A percentile compares a stretch with the other conserved stretches of the same genome.
These are phyloP conservation scores for Spodoptera litura DNA, from an alignment of 1,140 invertebrate species.

Conservation along the genomic window DNA sequence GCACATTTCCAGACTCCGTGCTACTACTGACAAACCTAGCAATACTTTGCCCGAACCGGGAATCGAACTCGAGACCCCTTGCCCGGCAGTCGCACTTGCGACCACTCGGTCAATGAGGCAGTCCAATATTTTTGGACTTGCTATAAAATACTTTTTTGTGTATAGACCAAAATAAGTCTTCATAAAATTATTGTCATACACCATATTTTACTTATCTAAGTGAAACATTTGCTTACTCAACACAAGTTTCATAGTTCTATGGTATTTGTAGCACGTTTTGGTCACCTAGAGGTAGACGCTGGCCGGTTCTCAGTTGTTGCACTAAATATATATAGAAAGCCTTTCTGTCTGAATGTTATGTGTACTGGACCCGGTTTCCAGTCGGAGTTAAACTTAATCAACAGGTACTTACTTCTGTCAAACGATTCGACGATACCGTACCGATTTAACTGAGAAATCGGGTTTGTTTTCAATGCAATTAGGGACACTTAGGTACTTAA, in stretches of 20 bases:
- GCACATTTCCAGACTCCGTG: too few species aligned
- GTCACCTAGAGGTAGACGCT: conserved; percentile 56
- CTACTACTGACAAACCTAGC: too few species aligned
- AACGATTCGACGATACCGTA: conserved; percentile 21
- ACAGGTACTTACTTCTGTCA: conserved; percentile 35
- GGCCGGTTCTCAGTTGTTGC: conserved; percentile 57
- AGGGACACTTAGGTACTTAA: neutral
- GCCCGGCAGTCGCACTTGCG: too few species aligned
- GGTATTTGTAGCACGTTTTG: conserved; percentile 51
- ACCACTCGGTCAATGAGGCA: too few species aligned
- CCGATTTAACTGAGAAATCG: neutral
- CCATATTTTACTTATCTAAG: too few species aligned
- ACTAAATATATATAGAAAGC: conserved; percentile 56
- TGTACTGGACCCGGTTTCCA: conserved; percentile 49
- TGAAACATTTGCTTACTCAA: neutral
- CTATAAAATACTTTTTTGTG: too few species aligned
- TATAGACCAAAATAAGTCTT: too few species aligned
- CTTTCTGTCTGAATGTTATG: conserved; percentile 52
- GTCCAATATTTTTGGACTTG: too few species aligned
- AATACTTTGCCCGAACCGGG: too few species aligned
- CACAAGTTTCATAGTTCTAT: conserved; percentile 56
- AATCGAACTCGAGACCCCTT: too few species aligned
- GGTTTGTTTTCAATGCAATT: conserved; percentile 19
- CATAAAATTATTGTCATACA: too few species aligned
- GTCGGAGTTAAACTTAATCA: conserved; percentile 43